Conservation (phyloP, 2,888 invertebrate genomes). For the Philereme transversata region DNA sequence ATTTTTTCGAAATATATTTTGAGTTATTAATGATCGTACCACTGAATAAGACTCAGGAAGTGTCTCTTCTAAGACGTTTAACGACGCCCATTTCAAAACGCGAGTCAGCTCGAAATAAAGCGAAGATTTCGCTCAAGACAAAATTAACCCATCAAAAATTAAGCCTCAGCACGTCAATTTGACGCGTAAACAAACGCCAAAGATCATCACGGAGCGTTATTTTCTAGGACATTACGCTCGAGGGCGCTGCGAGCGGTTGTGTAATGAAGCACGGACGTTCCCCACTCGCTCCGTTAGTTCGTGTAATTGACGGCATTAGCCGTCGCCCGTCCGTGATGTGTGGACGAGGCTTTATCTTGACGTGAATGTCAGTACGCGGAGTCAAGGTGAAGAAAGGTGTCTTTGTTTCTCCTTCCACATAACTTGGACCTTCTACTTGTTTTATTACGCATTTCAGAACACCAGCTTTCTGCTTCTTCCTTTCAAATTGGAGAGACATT, state of each 20-base stretch:
- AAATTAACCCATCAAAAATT: constrained; percentile 27
- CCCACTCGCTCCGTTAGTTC: constrained; percentile 52
- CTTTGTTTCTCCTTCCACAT: too few relatives aligned
- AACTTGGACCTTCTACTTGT: too few relatives aligned
- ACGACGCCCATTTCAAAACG: background rate
- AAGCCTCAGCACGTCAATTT: constrained; percentile 21
- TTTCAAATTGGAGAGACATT: too few relatives aligned
- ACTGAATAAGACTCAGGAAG: too few relatives aligned
- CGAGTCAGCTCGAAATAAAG: background rate
- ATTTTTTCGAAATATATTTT: too few relatives aligned
- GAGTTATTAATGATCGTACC: too few relatives aligned
- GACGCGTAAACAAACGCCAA: constrained; percentile 40
- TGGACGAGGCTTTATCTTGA: constrained; percentile 25
- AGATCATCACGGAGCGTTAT: constrained; percentile 47
- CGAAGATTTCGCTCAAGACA: constrained; percentile 6
- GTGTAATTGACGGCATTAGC: constrained; percentile 50
- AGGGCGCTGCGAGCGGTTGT: constrained; percentile 47
- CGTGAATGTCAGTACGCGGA: constrained; percentile 1
- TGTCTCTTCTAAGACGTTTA: background rate
- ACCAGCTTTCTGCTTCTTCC: too few relatives aligned
- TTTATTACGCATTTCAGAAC: too few relatives aligned
- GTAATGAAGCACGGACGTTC: constrained; percentile 53
- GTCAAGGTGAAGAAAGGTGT: background rate
- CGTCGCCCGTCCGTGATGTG: constrained; percentile 27
- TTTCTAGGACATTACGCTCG: constrained; percentile 56